Conservation (phyloP, 2,888 invertebrate genomes). For the Rotaria macrura region DNA sequence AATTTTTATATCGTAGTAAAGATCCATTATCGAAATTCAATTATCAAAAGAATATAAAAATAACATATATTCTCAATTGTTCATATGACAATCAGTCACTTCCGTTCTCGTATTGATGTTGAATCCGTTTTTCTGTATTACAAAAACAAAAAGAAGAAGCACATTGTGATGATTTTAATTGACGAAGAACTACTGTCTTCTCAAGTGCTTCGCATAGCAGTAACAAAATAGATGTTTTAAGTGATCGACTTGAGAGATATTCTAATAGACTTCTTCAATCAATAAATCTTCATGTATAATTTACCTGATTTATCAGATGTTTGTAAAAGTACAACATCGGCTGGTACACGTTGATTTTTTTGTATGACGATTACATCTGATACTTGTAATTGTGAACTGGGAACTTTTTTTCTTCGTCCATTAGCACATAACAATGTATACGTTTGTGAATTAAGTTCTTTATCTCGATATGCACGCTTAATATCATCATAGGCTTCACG, state of each 20-base stretch:
- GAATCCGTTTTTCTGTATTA: background rate
- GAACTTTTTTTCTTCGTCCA: slow-evolving; percentile 57
- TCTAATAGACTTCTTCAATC: no score
- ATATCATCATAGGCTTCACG: slow-evolving; percentile 94
- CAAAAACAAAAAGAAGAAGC: background rate
- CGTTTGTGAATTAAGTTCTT: slow-evolving; percentile 85
- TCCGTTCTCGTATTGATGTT: background rate
- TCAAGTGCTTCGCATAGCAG: background rate
- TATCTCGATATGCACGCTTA: slow-evolving; percentile 77
- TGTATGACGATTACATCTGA: slow-evolving; percentile 71
- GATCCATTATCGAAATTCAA: background rate
- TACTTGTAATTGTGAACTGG: slow-evolving; percentile 70
- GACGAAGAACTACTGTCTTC: no score
- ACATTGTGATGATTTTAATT: background rate
- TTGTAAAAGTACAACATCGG: slow-evolving; percentile 81
- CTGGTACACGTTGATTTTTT: slow-evolving; percentile 86
- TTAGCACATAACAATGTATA: slow-evolving; percentile 68
- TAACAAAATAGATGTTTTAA: background rate
- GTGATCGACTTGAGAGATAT: no score
- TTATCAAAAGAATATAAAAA: background rate
- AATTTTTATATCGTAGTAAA: background rate
- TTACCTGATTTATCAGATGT: slow-evolving; percentile 52
- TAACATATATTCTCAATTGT: background rate
- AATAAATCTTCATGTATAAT: no score
- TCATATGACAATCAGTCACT: background rate